A percentile compares a stretch with the other conserved stretches of the same genome.
Evolutionary conservation across 2,888 invertebrate genomes (phyloP).

Genomic region (Pollenia labialis): DNA sequence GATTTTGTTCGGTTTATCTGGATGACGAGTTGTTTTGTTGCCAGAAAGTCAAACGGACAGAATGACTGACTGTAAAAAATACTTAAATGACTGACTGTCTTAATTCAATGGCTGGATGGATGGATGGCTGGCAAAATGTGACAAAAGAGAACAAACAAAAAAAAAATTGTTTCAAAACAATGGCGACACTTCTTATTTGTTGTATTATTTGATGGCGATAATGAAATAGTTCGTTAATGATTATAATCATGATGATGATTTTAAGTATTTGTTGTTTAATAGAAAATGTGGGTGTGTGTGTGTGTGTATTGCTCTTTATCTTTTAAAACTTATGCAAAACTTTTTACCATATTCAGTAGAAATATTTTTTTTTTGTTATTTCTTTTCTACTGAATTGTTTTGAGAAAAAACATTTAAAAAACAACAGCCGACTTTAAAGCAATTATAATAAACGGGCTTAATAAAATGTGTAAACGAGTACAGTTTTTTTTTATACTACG

Average conservation of each 20-base stretch:
- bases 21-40: slow-evolving; percentile 38
- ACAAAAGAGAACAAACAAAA: not conserved
- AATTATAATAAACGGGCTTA: slow-evolving; percentile 52
- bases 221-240: slow-evolving; percentile 47
- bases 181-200: slow-evolving; percentile 58
- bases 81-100: slow-evolving; percentile 42
- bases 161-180: slow-evolving; percentile 51
- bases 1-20: slow-evolving; percentile 56
- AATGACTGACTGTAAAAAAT: not conserved
- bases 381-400: not conserved
- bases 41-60: slow-evolving; percentile 7
- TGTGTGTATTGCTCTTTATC: not conserved
- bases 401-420: not conserved
- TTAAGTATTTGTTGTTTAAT: slow-evolving; percentile 19
- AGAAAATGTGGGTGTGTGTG: slow-evolving; percentile 11
- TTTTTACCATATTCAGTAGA: slow-evolving; percentile 8
- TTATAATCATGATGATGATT: slow-evolving; percentile 48
- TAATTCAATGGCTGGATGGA: slow-evolving; percentile 43
- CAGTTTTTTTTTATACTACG: not conserved
- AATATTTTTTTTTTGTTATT: not conserved
- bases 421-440: slow-evolving; percentile 46
- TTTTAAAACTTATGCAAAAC: slow-evolving; percentile 36
- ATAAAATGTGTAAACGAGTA: not conserved
- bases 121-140: slow-evolving; percentile 30
- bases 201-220: slow-evolving; percentile 23